phyloP scores from a whole-genome alignment of 2,888 invertebrate species.

The Oligia strigilis region DNA sequence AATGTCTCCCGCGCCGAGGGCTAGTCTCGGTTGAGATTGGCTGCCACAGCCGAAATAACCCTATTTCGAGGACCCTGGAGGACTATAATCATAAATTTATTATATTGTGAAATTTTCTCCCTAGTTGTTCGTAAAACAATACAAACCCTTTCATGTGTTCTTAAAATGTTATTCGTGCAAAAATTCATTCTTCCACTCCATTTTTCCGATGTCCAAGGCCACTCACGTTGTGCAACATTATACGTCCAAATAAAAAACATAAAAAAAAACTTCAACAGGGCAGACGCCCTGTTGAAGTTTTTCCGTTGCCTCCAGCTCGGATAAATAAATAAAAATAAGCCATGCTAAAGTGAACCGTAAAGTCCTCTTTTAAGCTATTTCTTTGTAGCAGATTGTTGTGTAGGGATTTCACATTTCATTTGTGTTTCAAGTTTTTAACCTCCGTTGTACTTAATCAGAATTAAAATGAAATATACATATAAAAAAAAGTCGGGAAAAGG shows the following conservation, averaged over 20 bases:
- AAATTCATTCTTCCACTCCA: slow-evolving; percentile 4
- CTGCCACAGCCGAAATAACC: no score
- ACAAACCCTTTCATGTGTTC: neutral
- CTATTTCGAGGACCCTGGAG: no score
- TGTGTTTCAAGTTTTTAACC: neutral
- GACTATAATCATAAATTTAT: neutral
- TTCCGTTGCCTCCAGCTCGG: slow-evolving; percentile 2
- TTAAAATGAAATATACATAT: no score
- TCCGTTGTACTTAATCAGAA: no score
- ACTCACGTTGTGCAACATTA: slow-evolving; percentile 28
- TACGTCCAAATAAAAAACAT: slow-evolving; percentile 12
- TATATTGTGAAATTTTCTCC: slow-evolving; percentile 2
- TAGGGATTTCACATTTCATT: slow-evolving; percentile 13
- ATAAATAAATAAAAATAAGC: slow-evolving; percentile 15
- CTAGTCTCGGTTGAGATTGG: no score
- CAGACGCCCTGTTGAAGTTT: slow-evolving; percentile 15
- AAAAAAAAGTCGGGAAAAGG: no score
- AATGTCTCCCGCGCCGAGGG: no score
- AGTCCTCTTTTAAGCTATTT: slow-evolving; percentile 11
- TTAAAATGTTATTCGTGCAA: neutral
- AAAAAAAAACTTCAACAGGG: no score
- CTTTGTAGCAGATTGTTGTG: slow-evolving; percentile 13
- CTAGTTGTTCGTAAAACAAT: neutral
- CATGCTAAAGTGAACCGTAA: neutral
- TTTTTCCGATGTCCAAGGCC: slow-evolving; percentile 3